Base-by-base conservation (phyloP, 2,888 invertebrate genomes). In the Ectropis crepuscularia region DNA sequence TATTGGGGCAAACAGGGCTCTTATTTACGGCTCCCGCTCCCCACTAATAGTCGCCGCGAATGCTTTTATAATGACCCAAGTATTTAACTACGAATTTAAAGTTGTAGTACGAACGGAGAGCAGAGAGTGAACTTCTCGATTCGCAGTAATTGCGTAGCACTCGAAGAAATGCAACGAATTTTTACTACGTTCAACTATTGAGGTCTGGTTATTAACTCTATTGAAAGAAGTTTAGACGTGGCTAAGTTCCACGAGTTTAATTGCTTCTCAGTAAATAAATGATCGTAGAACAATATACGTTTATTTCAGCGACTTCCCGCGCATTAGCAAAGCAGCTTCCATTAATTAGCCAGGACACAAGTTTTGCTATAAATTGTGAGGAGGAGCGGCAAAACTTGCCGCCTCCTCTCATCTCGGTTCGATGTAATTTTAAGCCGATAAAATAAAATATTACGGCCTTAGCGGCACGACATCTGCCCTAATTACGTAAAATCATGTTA, bases 311-410 rank as follows among this genome's bases (percentile, higher is more conserved):
- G 81, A 86, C 81, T 81, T 80, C 72, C 78, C 77, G 80, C 81
- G 83, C 82, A 81, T 86, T 83, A 81, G 82, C 78, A 79, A 79
- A 87, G 81, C 86, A 82, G 86, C 86, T 89, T 87, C 86, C 88
- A 90, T 91, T 92, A 91, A 92, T 92, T 91, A 91, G 88, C 77
- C 81, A 79, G 85, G 88, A 90, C 83, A 87, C 84, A 91, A 92
- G 91, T 92, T 92, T 87, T 79, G 90, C 91, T 87, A 91, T 92
- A 92, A 92, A 92, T 92, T 87, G 81, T 80, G 78, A 78, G 74
- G 81, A 86, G 75, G 81, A 86, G 86, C 83, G 83, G 81, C 79
- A 74, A 85, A 91, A 89, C 88, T 90, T 88, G 79, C 85, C 85
- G 85, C 84, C 86, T 80, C 79, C 79, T 75, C 88, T 88, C 89